These are phyloP conservation scores for Pangasius larnaudii DNA, from an alignment of 2,797 vertebrate species.

Conservation along the genomic window DNA sequence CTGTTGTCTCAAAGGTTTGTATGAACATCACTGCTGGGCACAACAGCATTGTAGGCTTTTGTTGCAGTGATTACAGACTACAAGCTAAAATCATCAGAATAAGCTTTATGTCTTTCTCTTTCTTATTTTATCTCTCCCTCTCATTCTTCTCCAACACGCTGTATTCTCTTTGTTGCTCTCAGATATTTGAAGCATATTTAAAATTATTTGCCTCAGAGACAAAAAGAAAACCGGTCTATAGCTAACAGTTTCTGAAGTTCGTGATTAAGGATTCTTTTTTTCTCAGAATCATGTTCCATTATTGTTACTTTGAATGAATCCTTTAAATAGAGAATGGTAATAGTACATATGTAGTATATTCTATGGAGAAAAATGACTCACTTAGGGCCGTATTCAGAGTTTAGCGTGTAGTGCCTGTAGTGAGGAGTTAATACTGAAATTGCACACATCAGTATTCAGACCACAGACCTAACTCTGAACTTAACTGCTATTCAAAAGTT, in stretches of 20 bases:
- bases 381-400: not conserved
- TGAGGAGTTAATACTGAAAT: not conserved
- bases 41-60: not conserved
- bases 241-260: not conserved
- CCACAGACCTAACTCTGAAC: not conserved
- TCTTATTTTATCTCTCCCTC: not conserved
- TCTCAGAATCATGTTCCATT: not conserved
- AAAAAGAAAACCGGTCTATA: conserved; percentile 14
- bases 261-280: conserved; percentile 10
- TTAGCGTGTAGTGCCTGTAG: not conserved
- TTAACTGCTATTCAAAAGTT: not conserved
- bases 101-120: not conserved
- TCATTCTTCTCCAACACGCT: conserved; percentile 2
- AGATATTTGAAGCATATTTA: not conserved
- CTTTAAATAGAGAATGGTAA: not conserved
- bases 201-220: not conserved
- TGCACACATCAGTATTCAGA: conserved; percentile 9
- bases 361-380: not conserved
- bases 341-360: not conserved
- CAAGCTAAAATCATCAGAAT: conserved; percentile 11
- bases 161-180: conserved; percentile 5
- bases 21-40: conserved; percentile 26
- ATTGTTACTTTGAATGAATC: not conserved
- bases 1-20: conserved; percentile 10
- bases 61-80: conserved; percentile 3